Evolutionary conservation across 2,113 vertebrate species (phyloP), one percentile per base, ranked within the genome.

Genomic region (Arothron firmamentum): DNA sequence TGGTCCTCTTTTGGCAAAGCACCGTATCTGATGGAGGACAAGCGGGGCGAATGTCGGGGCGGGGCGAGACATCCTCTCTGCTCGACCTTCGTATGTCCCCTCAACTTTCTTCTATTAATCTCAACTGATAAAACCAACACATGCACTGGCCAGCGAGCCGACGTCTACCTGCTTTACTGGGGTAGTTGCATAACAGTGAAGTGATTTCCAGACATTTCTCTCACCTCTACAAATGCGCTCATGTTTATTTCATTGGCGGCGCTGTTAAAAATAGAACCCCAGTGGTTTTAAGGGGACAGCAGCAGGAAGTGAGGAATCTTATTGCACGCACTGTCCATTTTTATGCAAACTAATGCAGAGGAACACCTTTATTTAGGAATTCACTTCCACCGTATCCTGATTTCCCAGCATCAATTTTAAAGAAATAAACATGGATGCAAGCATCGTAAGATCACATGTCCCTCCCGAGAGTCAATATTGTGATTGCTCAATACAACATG

Each of bases 11-110:
- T 16, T 11, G 78, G 66, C 71, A 72, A 52, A 25, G 46, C 2
- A 42, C 52, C 49, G 3, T 75, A 74, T 85, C 74, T 64, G 78
- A 75, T 77, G 55, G 11, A 60, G 58, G 25, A 31, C 20, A 17
- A n/a, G 0, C 43, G 15, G 16, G 28, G 56, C 63, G 21, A 61
- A 65, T 19, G 23, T 43, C 59, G 61, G 20, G 66, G 48, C n/a
- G n/a, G n/a, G n/a, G n/a, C n/a, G 69, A 53, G 66, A 54, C 21
- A 72, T 65, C 79, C 77, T 67, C 25, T 58, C 66, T 49, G 60
- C 76, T 50, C 48, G 67, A 16, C 56, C 43, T 16, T 48, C 21
- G 8, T 12, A 38, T 28, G 25, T 53, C 23, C n/a, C 25, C 10
- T 5, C 16, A 17, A 45, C 28, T 38, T 28, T 28, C 34, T 9